These are phyloP conservation scores for Venustaconcha ellipsiformis DNA, from an alignment of 1,140 invertebrate species.

Conservation along the genomic window DNA sequence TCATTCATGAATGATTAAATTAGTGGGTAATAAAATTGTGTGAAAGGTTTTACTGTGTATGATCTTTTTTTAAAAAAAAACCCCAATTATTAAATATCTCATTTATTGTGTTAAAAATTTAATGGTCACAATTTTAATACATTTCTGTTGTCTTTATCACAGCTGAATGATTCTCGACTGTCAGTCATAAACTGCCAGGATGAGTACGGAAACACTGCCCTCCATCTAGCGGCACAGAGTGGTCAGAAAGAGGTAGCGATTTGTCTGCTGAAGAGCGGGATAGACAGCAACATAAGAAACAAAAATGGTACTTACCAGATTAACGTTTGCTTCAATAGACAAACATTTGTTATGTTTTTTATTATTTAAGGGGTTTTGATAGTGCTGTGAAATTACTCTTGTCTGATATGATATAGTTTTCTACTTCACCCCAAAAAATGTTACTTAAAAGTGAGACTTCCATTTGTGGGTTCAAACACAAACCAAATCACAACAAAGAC, in stretches of 20 bases:
- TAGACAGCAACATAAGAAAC: constrained; percentile 68
- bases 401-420: background rate
- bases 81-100: no score
- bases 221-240: constrained; percentile 78
- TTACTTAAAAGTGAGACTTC: background rate
- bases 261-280: constrained; percentile 76
- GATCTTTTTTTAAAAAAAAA: background rate
- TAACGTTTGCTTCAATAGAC: background rate
- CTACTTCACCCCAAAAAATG: constrained; percentile 13
- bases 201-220: constrained; percentile 76
- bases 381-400: background rate
- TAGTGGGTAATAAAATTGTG: background rate
- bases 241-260: constrained; percentile 78
- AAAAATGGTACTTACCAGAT: constrained; percentile 59
- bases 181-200: constrained; percentile 70
- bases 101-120: no score
- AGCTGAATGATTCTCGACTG: no score
- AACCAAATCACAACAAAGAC: no score
- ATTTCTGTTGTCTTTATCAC: no score
- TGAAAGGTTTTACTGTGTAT: background rate
- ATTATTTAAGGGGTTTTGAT: background rate
- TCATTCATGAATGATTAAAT: background rate
- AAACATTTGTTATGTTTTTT: background rate
- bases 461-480: no score
- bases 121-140: no score